Evolutionary conservation across 2,113 vertebrate genomes (phyloP), one percentile per base, ranked within the genome.

Genomic region (Perca flavescens): DNA sequence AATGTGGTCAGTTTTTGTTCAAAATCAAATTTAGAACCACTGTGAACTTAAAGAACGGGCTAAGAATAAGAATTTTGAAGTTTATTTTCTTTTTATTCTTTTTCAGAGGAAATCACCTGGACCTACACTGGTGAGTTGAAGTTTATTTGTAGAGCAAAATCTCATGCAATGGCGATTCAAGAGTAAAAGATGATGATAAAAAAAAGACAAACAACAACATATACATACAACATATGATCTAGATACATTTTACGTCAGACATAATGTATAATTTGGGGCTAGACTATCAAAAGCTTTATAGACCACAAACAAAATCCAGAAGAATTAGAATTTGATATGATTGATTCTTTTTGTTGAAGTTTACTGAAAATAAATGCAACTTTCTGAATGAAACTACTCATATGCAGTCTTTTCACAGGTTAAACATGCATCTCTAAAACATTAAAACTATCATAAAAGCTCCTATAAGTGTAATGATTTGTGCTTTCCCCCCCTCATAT

Each of bases 61-160:
- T 31, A 65, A 68, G 28, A 86, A 61, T 1, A 13, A 34, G 31
- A 62, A 5, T 61, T 72, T 77, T 8, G 5, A 36, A 50, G 0
- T 28, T 28, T 28, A 28, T 28, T 28, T 28, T 52, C 57, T 74
- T 68, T 25, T 50, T 12, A 1, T 79, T 75, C 7, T 69, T 74
- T 90, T 93, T 72, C 84, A 95, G 94, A 87, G 36, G 88, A 92
- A 70, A 71, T 86, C n/a, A 46, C 82, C 67, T 95, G 94, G 94
- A 93, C 86, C 61, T 95, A 95, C 83, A 89, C 77, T 36, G 94
- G 94, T 95, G 83, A 94, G 91, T 86, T 46, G 4, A 74, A 70
- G 25, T 65, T 68, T 58, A 11, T 66, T 76, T 69, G 19, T 31
- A 28, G 5, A 34, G 2, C 2, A 62, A 69, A 47, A 52, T 16